Conservation (phyloP, 2,113 vertebrate species). For the Gasterosteus nipponicus region DNA sequence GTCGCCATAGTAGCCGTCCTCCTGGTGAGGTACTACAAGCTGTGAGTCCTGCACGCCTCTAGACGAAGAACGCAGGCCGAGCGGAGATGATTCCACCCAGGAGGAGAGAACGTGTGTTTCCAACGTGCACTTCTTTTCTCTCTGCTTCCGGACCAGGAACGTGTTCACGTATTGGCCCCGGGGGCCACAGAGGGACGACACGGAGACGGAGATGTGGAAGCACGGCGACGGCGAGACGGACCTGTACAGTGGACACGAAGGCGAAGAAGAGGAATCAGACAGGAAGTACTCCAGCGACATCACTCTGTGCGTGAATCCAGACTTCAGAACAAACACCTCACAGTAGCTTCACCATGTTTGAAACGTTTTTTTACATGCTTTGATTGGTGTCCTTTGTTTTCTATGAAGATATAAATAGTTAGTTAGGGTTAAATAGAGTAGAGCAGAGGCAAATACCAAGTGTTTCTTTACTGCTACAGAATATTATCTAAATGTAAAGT, state of each 20-base stretch:
- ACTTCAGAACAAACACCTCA: slow-evolving; percentile 8
- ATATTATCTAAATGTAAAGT: background rate
- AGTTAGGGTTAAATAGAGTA: no score
- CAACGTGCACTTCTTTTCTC: background rate
- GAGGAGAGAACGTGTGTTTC: background rate
- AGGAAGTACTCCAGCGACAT: slow-evolving; percentile 64
- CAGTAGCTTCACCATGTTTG: slow-evolving; percentile 1
- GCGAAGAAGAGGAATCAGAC: slow-evolving; percentile 25
- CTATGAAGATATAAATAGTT: slow-evolving; percentile 1
- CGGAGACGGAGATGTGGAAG: slow-evolving; percentile 74
- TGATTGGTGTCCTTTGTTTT: background rate
- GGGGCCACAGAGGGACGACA: slow-evolving; percentile 49
- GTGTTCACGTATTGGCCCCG: slow-evolving; percentile 9
- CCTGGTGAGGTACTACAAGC: slow-evolving; percentile 59
- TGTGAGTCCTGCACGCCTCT: slow-evolving; percentile 57
- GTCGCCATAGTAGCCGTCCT: slow-evolving; percentile 43
- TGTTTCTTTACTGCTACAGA: background rate
- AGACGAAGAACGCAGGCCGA: background rate
- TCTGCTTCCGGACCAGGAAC: slow-evolving; percentile 33
- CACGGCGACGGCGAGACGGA: slow-evolving; percentile 41
- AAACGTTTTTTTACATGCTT: background rate
- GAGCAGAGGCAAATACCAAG: background rate
- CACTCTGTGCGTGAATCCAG: slow-evolving; percentile 58
- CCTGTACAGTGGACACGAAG: slow-evolving; percentile 11
- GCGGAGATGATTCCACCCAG: no score